A percentile compares a stretch with the other conserved stretches of the same genome.
These are phyloP conservation scores for Panthera tigris DNA, from an alignment of 2,113 vertebrate genomes.

Conservation along the genomic window DNA sequence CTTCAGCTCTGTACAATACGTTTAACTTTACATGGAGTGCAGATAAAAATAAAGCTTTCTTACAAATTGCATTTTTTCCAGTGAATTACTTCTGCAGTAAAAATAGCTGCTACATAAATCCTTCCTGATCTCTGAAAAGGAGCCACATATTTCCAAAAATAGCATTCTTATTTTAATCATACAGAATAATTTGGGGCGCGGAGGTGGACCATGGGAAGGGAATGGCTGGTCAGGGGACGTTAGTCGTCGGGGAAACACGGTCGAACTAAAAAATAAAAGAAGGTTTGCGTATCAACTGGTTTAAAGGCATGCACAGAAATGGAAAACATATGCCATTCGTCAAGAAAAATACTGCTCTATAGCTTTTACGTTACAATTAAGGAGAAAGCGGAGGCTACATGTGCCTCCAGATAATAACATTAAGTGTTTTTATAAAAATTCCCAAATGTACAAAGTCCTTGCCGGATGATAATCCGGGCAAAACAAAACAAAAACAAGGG, in stretches of 20 bases:
- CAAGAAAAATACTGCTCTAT: constrained; percentile 83
- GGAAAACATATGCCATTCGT: constrained; percentile 82
- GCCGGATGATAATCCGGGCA: constrained; percentile 69
- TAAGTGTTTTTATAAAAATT: constrained; percentile 81
- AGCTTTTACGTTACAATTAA: constrained; percentile 78
- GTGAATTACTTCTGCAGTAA: constrained; percentile 87
- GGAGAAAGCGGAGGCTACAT: constrained; percentile 76
- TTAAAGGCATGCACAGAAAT: constrained; percentile 83
- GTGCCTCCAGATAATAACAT: constrained; percentile 73
- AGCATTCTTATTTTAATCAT: constrained; percentile 85
- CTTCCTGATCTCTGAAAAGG: constrained; percentile 86
- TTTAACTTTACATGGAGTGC: constrained; percentile 76
- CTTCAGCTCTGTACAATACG: constrained; percentile 58
- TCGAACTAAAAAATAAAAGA: constrained; percentile 79
- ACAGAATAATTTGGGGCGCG: constrained; percentile 68
- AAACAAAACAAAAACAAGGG: constrained; percentile 38
- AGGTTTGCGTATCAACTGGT: constrained; percentile 76
- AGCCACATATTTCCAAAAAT: constrained; percentile 87
- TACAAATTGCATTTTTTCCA: constrained; percentile 86
- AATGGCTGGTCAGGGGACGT: not conserved
- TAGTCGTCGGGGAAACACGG: constrained; percentile 52
- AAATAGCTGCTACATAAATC: constrained; percentile 89
- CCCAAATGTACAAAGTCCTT: constrained; percentile 81
- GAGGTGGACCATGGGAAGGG: not conserved
- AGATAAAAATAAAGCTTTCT: constrained; percentile 87